These are phyloP conservation scores for Hypanus sabinus DNA, from an alignment of 2,113 vertebrate genomes.

Conservation along the genomic window DNA sequence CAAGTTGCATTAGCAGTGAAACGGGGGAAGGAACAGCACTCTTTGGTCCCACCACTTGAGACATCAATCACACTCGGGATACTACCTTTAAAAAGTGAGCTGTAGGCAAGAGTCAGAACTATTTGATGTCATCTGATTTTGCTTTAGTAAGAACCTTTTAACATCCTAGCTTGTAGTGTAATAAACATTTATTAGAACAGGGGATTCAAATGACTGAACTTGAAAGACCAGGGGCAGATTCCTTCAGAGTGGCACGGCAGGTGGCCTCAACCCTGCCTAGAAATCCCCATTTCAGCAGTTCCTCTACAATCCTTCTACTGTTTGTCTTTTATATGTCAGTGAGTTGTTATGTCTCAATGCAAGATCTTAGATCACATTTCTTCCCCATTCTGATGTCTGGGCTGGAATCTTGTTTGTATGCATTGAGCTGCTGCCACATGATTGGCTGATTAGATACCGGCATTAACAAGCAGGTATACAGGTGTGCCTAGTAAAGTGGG, in stretches of 20 bases:
- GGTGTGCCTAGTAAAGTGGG: too few relatives aligned
- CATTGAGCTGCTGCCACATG: too few relatives aligned
- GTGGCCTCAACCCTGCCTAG: not conserved
- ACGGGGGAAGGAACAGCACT: not conserved
- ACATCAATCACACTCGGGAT: not conserved
- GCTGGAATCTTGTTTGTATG: too few relatives aligned
- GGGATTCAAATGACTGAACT: conserved; percentile 7
- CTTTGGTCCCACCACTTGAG: not conserved
- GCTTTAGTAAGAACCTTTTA: not conserved
- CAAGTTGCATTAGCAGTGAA: not conserved
- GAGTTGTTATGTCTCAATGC: not conserved
- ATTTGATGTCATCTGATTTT: conserved; percentile 18
- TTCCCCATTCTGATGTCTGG: too few relatives aligned
- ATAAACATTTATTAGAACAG: conserved; percentile 32
- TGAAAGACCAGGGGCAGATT: conserved; percentile 18
- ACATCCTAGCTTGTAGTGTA: not conserved
- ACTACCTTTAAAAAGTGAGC: conserved; percentile 1
- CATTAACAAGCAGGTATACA: too few relatives aligned
- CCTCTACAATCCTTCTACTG: not conserved
- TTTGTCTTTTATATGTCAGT: not conserved
- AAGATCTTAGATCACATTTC: not conserved
- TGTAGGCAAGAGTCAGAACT: not conserved
- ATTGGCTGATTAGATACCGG: too few relatives aligned
- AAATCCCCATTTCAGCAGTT: not conserved
- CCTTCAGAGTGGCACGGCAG: not conserved